Base-by-base conservation (phyloP, 2,113 vertebrate genomes). In the Galemys pyrenaicus region DNA sequence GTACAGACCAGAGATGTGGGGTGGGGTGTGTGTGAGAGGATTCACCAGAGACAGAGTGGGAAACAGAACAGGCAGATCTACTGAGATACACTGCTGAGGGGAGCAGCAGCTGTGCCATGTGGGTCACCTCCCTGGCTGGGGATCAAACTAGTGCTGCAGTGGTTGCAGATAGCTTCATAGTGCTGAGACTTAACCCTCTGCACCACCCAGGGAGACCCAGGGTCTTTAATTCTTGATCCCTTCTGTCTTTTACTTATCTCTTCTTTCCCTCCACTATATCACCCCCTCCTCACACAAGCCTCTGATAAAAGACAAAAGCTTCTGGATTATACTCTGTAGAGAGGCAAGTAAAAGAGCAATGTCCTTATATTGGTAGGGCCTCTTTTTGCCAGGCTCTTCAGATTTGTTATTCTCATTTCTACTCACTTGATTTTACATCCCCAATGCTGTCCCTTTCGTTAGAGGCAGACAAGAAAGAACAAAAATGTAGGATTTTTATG, bases 161-260 rank as follows among this genome's bases (percentile, higher is more conserved):
- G n/a, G n/a, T n/a, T n/a, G n/a, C n/a, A n/a, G n/a, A n/a, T n/a
- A n/a, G n/a, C n/a, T n/a, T n/a, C n/a, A n/a, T n/a, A n/a, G n/a
- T n/a, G n/a, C n/a, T n/a, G n/a, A n/a, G n/a, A n/a, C n/a, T n/a
- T n/a, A n/a, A n/a, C n/a, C n/a, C n/a, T n/a, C n/a, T n/a, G n/a
- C n/a, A n/a, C n/a, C n/a, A n/a, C n/a, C n/a, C n/a, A n/a, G n/a
- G n/a, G n/a, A n/a, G n/a, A n/a, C n/a, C n/a, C 35, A 10, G n/a
- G 22, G 13, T 41, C 77, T 24, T 84, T 88, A 51, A 56, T n/a
- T 35, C 75, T 87, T 22, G 4, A 37, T 65, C 16, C 28, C 35
- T 70, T 89, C 44, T 73, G 82, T 80, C 64, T 85, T 65, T 85
- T 89, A 58, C 20, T 67, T 13, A 19, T 62, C 51, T 91, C 86